These are phyloP conservation scores for Harmothoe impar DNA, from an alignment of 2,888 invertebrate species.

Conservation along the genomic window DNA sequence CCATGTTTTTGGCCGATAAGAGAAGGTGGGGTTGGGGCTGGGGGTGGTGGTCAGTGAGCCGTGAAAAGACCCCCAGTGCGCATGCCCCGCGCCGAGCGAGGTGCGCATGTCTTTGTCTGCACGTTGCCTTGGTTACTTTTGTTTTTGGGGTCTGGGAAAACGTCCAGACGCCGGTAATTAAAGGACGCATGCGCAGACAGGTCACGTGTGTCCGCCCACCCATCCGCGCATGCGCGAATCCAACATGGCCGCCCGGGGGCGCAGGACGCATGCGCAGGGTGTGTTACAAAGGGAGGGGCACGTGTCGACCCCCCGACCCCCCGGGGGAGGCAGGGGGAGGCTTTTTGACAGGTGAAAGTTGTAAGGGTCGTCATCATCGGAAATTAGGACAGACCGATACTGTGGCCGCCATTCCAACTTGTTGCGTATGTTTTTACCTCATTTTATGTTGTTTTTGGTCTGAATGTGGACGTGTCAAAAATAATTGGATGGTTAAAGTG, in stretches of 20 bases:
- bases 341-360: conserved; percentile 23
- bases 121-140: conserved; percentile 27
- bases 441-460: too few species aligned
- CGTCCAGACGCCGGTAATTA: conserved; percentile 10
- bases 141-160: conserved; percentile 11
- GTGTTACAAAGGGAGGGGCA: conserved; percentile 8
- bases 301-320: not conserved
- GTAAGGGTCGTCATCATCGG: not conserved
- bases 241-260: conserved; percentile 29
- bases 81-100: not conserved
- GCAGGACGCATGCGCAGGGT: not conserved
- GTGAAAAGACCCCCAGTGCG: not conserved
- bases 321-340: not conserved
- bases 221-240: conserved; percentile 27
- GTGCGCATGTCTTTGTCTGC: not conserved
- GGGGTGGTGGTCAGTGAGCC: conserved; percentile 29
- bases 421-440: conserved; percentile 20
- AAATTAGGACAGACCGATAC: conserved; percentile 14
- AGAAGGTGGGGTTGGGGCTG: not conserved
- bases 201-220: not conserved
- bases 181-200: conserved; percentile 9
- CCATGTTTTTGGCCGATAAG: conserved; percentile 12
- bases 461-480: not conserved
- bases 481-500: conserved; percentile 1
- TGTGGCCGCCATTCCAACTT: not conserved